Base-by-base conservation (phyloP, 2,113 vertebrate genomes). In the Trichomycterus rosablanca region DNA sequence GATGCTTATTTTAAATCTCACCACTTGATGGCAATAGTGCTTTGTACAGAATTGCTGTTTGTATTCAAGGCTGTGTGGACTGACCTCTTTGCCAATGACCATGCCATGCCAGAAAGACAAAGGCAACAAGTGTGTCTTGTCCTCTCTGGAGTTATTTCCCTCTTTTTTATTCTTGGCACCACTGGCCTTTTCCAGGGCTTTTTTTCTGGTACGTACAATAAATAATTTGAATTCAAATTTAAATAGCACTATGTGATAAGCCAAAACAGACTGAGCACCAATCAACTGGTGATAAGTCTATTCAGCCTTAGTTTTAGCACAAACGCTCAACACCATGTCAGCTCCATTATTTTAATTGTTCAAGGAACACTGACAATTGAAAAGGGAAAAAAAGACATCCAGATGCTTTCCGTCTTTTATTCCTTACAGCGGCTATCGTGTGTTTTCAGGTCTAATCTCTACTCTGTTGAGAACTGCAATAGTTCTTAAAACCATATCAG, bases 391-490 rank as follows among this genome's bases (percentile, higher is more conserved):
- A 53, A 43, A 30, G 37, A 34, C n/a, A 16, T 20, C 63, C 40
- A 34, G 35, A 23, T 60, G n/a, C 48, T 37, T 44, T 42, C 24
- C 46, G 32, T 34, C 51, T 64, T 59, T 71, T 45, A 39, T 57
- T 49, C 14, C 28, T 44, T 56, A 50, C 28, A 50, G 61, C 23
- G 37, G 37, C n/a, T 32, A 18, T 54, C 35, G 57, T 71, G 66
- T 62, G 59, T 54, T 51, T 71, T 66, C 69, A 46, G 45, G 15
- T 20, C 40, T 58, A 52, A 63, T 70, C 53, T 55, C 42, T 66
- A 11, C 19, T 24, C 35, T 37, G 5, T 59, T 48, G 18, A 44
- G 34, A 46, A 32, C 34, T 30, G 7, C 55, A 34, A 45, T 53
- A 49, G 43, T 60, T 70, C 62, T 40, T 52, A 3, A 20, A 45